Evolutionary conservation across 2,888 invertebrate species (phyloP).

Genomic region (Pilophorus perplexus): DNA sequence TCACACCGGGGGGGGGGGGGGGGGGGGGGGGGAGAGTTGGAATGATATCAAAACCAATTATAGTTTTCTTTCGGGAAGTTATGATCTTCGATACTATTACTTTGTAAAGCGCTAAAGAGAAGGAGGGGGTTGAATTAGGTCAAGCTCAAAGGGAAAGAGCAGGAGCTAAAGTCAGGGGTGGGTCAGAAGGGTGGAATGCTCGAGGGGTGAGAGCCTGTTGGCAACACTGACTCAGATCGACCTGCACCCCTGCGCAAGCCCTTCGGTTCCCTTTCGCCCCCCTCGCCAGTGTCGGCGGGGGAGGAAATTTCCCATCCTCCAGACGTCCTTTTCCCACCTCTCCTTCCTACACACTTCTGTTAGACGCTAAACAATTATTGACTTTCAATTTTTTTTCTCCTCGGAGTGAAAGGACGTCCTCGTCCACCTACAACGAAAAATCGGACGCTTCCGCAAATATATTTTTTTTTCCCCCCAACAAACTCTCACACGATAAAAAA

Average conservation of each 20-base stretch:
- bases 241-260: slow-evolving; percentile 25
- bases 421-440: too few species aligned
- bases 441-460: too few species aligned
- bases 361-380: slow-evolving; percentile 37
- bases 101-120: neutral
- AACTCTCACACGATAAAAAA: too few species aligned
- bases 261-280: neutral
- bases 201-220: slow-evolving; percentile 11
- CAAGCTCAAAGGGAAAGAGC: neutral
- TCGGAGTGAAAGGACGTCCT: too few species aligned
- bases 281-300: neutral
- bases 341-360: slow-evolving; percentile 14
- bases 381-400: slow-evolving; percentile 34
- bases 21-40: too few species aligned
- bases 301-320: neutral
- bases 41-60: too few species aligned
- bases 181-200: neutral
- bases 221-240: slow-evolving; percentile 31
- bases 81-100: slow-evolving; percentile 20
- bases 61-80: too few species aligned
- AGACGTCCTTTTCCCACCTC: slow-evolving; percentile 15
- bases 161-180: neutral
- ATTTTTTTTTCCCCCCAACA: too few species aligned
- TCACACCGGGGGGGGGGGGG: too few species aligned
- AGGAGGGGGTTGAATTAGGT: slow-evolving; percentile 31